Base-by-base conservation (phyloP, 2,113 vertebrate species). In the Cyprinodon brontotheroides region DNA sequence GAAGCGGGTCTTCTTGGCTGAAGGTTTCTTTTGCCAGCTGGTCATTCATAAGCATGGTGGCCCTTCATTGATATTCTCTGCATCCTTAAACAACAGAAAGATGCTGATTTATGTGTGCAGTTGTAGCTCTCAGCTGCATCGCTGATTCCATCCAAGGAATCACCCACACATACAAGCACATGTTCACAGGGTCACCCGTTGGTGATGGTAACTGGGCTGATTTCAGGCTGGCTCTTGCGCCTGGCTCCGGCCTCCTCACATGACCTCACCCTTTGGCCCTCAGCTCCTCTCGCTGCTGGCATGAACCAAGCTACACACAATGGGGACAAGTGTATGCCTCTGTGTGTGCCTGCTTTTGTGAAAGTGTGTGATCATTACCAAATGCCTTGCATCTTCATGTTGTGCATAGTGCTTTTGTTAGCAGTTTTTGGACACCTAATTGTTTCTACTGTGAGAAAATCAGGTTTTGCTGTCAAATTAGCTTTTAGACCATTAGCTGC, bases 181-280 rank as follows among this genome's bases (percentile, higher is more conserved):
- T 74, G 76, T 64, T 72, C 50, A 61, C 47, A 67, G 70, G 64
- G 70, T 65, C 68, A 66, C 66, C 45, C 74, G 10, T 11, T 74
- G 36, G n/a, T 74, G 53, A 79, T 40, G 11, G 73, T 74, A 72
- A 61, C 62, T 78, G 67, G 71, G 79, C 78, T 72, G 74, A 85
- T 74, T 74, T 87, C 59, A 79, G 77, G 71, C 85, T 77, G 69
- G 74, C 72, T 9, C 15, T 74, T 64, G 88, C 84, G 80, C 92
- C 90, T 88, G 90, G 86, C 89, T 92, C 90, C 75, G 86, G 73
- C 82, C 89, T 81, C 79, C 86, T 84, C 89, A 90, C 76, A 92
- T 94, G 90, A 94, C 91, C 85, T 94, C 91, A 93, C 87, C 72
- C 72, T 79, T 85, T 65, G 53, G 72, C 79, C 76, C 71, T 73